These are phyloP conservation scores for Varanus komodoensis DNA, from an alignment of 2,113 vertebrate species.

Conservation along the genomic window DNA sequence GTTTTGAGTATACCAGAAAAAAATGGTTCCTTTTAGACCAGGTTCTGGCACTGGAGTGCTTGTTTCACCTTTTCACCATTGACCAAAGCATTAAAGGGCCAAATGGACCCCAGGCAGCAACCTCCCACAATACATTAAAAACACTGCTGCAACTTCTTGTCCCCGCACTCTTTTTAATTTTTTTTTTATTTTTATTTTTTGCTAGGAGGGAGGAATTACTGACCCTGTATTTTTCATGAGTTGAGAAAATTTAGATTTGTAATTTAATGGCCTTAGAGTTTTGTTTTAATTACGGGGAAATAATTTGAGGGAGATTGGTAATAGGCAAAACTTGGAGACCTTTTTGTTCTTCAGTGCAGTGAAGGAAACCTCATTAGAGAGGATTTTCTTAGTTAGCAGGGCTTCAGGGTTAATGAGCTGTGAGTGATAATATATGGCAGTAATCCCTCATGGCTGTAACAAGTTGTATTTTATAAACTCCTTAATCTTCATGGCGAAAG, in stretches of 20 bases:
- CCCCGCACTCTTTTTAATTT: too few species aligned
- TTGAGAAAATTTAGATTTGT: constrained; percentile 64
- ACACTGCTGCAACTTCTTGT: neutral
- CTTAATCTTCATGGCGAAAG: constrained; percentile 76
- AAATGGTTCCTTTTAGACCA: neutral
- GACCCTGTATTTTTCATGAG: constrained; percentile 53
- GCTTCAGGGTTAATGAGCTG: constrained; percentile 83
- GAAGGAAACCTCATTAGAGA: constrained; percentile 84
- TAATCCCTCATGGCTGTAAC: constrained; percentile 80
- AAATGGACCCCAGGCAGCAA: too few species aligned
- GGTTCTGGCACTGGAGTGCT: neutral
- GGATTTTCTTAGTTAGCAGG: constrained; percentile 86
- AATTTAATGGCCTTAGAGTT: constrained; percentile 74
- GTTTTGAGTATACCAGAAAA: neutral
- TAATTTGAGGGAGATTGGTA: constrained; percentile 78
- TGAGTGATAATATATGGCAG: constrained; percentile 82
- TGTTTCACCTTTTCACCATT: neutral
- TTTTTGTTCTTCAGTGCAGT: constrained; percentile 82
- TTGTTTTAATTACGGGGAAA: constrained; percentile 81
- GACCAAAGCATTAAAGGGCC: neutral
- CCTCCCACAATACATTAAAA: too few species aligned
- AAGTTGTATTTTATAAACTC: constrained; percentile 82
- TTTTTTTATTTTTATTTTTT: neutral
- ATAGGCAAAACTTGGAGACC: constrained; percentile 82
- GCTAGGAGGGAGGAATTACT: constrained; percentile 42